Percentiles rank a stretch among this genome's conserved stretches.
Conservation (phyloP, 2,888 invertebrate species). For the Aphrophora alni region DNA sequence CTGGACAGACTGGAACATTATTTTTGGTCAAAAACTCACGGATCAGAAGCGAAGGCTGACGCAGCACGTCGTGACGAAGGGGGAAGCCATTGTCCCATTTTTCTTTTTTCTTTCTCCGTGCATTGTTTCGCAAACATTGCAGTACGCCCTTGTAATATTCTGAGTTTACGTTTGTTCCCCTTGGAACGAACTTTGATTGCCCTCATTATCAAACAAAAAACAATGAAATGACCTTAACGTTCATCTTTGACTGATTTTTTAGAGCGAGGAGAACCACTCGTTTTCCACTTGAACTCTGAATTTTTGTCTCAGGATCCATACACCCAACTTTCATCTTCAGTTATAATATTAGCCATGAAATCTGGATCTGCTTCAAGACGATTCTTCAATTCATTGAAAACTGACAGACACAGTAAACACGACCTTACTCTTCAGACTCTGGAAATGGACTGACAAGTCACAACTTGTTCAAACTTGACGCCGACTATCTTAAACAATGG, state of each 20-base stretch:
- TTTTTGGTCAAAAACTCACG: constrained; percentile 8
- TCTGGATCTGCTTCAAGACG: not conserved
- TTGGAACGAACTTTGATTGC: constrained; percentile 21
- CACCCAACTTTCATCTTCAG: not conserved
- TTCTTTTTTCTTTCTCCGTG: constrained; percentile 3
- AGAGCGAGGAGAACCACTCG: not conserved
- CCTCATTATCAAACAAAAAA: constrained; percentile 16
- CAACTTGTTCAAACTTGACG: no score
- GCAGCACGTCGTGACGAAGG: not conserved
- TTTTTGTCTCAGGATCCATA: not conserved
- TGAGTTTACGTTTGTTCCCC: not conserved
- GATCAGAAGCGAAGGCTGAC: not conserved
- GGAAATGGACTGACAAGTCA: no score
- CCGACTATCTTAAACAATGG: no score
- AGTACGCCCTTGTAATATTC: not conserved
- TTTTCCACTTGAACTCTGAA: not conserved
- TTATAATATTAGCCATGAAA: not conserved
- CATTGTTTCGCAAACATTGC: constrained; percentile 16
- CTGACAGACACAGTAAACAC: no score
- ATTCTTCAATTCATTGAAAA: not conserved
- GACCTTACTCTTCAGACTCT: no score
- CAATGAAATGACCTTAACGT: not conserved
- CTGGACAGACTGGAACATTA: not conserved
- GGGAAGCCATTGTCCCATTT: constrained; percentile 12
- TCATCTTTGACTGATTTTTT: not conserved